Conservation (phyloP, 2,113 vertebrate species). For the Misgurnus anguillicaudatus region DNA sequence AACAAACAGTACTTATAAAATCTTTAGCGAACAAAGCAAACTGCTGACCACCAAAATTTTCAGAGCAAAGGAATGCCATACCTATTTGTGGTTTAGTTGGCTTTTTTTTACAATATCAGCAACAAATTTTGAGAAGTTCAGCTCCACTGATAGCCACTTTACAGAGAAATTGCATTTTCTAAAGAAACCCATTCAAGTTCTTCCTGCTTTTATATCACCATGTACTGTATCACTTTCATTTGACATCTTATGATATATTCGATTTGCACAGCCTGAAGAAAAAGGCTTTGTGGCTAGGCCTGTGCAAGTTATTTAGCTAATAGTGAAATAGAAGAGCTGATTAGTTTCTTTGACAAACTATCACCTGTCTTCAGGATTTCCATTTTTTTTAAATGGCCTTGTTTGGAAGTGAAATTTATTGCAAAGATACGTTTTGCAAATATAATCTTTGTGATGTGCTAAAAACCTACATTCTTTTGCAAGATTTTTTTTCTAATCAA, state of each 20-base stretch:
- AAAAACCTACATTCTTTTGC: too few relatives aligned
- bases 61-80: background rate
- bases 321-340: background rate
- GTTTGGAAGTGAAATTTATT: too few relatives aligned
- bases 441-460: too few relatives aligned
- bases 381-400: background rate
- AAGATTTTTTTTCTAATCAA: too few relatives aligned
- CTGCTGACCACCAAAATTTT: background rate
- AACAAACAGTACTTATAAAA: background rate
- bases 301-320: background rate
- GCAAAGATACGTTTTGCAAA: too few relatives aligned
- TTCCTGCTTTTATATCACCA: background rate
- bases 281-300: background rate
- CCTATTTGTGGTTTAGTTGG: background rate
- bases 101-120: background rate
- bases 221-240: conserved; percentile 9
- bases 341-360: background rate
- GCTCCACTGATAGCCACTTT: background rate
- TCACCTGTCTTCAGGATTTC: background rate
- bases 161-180: background rate
- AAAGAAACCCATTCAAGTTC: background rate
- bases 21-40: background rate
- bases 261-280: background rate
- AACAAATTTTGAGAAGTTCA: background rate
- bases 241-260: background rate